Conservation (phyloP, 2,888 invertebrate species). For the Ypsolopha scabrella region DNA sequence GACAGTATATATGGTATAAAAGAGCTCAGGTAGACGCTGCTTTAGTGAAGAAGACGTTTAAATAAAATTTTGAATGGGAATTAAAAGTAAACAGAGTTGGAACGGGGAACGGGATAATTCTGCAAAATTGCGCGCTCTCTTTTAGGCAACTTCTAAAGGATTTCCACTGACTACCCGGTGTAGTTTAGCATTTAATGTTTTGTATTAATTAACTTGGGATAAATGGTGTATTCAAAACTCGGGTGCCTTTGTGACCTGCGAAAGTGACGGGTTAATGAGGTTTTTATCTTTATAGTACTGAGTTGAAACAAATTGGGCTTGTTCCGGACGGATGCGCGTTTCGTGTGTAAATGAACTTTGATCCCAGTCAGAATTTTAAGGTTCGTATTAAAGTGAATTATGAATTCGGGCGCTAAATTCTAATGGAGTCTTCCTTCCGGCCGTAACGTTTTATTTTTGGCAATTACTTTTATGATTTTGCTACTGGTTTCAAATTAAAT, state of each 20-base stretch:
- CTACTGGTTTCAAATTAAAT: neutral
- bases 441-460: neutral
- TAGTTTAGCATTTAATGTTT: conserved; percentile 41
- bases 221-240: conserved; percentile 53
- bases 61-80: conserved; percentile 25
- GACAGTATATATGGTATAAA: too few relatives aligned
- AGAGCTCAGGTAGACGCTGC: neutral
- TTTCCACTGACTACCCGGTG: conserved; percentile 62
- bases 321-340: conserved; percentile 32
- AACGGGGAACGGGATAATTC: conserved; percentile 38
- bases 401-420: conserved; percentile 27
- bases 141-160: conserved; percentile 54
- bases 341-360: conserved; percentile 43
- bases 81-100: conserved; percentile 61
- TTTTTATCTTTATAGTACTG: conserved; percentile 15
- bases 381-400: conserved; percentile 31
- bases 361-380: conserved; percentile 34
- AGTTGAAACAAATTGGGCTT: conserved; percentile 22
- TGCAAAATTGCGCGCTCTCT: conserved; percentile 33
- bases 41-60: conserved; percentile 3
- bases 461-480: neutral
- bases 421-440: neutral
- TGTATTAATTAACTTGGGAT: conserved; percentile 61
- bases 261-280: conserved; percentile 26
- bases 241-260: conserved; percentile 16